These are phyloP conservation scores for Agonopterix alstromeriana DNA, from an alignment of 2,888 invertebrate genomes.

Conservation along the genomic window DNA sequence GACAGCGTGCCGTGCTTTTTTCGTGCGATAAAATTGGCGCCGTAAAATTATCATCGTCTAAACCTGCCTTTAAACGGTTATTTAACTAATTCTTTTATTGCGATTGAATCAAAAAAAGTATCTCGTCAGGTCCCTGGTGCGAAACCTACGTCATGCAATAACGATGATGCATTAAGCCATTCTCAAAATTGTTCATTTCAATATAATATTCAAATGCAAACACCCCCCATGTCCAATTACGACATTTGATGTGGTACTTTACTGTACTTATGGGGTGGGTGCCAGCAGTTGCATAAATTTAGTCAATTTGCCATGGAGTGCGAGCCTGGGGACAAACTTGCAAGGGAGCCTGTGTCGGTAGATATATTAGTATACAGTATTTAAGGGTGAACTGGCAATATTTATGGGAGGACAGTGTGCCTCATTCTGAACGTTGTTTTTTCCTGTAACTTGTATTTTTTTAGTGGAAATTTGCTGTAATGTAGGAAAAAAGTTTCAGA, in stretches of 20 bases:
- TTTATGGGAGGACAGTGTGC: neutral
- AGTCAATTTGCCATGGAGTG: constrained; percentile 63
- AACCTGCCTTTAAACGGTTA: too few relatives aligned
- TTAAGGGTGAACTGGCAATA: neutral
- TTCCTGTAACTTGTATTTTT: neutral
- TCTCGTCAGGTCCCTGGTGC: too few relatives aligned
- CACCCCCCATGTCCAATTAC: constrained; percentile 50
- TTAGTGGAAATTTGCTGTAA: neutral
- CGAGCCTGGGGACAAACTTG: constrained; percentile 3
- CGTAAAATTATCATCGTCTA: too few relatives aligned
- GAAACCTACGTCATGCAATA: too few relatives aligned
- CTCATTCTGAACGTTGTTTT: neutral
- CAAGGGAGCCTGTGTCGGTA: constrained; percentile 1
- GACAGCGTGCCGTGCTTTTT: too few relatives aligned
- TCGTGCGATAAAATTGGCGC: too few relatives aligned
- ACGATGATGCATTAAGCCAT: too few relatives aligned
- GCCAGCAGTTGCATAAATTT: constrained; percentile 64
- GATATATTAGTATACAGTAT: neutral
- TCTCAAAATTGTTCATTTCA: too few relatives aligned
- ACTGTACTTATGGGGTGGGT: constrained; percentile 22
- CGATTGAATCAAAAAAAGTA: too few relatives aligned
- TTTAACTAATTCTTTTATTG: too few relatives aligned
- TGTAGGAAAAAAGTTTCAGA: too few relatives aligned
- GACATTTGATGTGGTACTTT: constrained; percentile 50
- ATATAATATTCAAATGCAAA: constrained; percentile 42